phyloP scores from a whole-genome alignment of 2,113 vertebrate genomes.

The Piaya cayana region DNA sequence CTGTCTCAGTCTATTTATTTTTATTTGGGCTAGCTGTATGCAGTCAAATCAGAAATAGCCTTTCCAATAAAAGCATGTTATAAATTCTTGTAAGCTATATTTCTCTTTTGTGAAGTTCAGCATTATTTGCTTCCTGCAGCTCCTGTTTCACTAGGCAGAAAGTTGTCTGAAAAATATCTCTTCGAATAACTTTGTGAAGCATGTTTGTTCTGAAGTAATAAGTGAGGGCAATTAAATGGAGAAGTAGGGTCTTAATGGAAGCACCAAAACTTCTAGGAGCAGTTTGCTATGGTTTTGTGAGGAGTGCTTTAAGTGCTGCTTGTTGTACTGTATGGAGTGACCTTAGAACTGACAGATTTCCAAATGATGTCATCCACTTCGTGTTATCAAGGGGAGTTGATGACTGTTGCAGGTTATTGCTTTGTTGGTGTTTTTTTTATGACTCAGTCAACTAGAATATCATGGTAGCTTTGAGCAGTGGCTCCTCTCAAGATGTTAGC shows the following conservation, averaged over 20 bases:
- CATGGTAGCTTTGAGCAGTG: constrained; percentile 11
- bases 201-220: not conserved
- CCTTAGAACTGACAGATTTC: not conserved
- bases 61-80: not conserved
- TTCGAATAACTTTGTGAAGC: not conserved
- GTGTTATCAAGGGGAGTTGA: not conserved
- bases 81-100: not conserved
- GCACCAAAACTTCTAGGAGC: not conserved
- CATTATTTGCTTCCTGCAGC: not conserved
- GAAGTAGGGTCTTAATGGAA: not conserved
- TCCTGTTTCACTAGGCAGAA: not conserved
- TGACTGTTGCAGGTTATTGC: not conserved
- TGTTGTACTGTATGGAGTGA: not conserved
- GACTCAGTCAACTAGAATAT: not conserved
- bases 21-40: not conserved
- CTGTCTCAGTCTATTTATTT: not conserved
- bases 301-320: not conserved
- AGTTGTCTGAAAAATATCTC: not conserved
- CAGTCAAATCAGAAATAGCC: not conserved
- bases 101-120: not conserved
- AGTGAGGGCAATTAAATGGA: not conserved
- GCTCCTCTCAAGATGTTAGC: not conserved
- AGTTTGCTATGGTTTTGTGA: not conserved
- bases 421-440: constrained; percentile 16
- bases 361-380: not conserved